Base-by-base conservation (phyloP, 2,113 vertebrate species). In the Sturnira hondurensis region DNA sequence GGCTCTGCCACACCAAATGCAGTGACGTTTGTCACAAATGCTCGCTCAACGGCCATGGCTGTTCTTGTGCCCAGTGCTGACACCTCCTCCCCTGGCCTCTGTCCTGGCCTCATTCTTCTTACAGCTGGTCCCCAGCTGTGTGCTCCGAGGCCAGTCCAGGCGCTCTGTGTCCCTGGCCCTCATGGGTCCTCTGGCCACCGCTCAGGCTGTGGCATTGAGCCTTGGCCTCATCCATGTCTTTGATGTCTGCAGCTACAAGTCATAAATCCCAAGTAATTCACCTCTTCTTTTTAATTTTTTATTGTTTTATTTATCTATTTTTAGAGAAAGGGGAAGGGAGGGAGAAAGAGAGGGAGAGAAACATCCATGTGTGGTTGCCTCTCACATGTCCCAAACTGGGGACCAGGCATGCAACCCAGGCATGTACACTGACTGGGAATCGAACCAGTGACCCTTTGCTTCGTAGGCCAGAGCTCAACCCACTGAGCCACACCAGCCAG, bases 81-180 rank as follows among this genome's bases (percentile, higher is more conserved):
- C 0, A 0, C 76, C 45, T 19, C 9, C 10, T 24, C 16, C 47
- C 41, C 56, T 71, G 2, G 0, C 3, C 0, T n/a, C 26, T 10
- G 31, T 31, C 4, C 17, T 16, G 71, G 52, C 86, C 50, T 58
- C 61, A 0, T 2, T 61, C 45, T 28, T 47, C 74, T 43, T 61
- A 24, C 4, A 70, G 47, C 89, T 74, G 92, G 41, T 81, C 8
- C 14, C 73, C 38, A 81, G 70, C 61, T 89, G 38, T n/a, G 38
- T 20, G 45, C 16, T 74, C 50, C 15, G 1, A 54, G 86, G 56
- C 47, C 94, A 61, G 17, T 31, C 12, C 47, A 82, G 74, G 43
- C 22, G 13, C 20, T 71, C 56, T 3, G 1, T 8, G 12, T 43
- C 61, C 50, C 28, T 89, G 50, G 14, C 47, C 24, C 41, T 78